phyloP scores from a whole-genome alignment of 1,140 invertebrate species.

The Psix sp. region DNA sequence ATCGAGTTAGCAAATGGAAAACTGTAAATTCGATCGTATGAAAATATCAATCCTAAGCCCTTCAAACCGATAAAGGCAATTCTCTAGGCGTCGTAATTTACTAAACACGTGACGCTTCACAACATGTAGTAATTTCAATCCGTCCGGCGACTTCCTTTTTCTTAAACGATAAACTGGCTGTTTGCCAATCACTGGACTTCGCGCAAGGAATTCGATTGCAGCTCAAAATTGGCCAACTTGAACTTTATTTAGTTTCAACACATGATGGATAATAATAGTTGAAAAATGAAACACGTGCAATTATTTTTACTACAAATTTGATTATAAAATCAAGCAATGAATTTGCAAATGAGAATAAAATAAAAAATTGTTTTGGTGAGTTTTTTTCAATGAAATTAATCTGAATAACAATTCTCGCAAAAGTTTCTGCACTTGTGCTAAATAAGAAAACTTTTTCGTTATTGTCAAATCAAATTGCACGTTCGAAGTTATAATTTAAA shows the following conservation, averaged over 20 bases:
- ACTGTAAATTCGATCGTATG: neutral
- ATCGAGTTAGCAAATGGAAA: neutral
- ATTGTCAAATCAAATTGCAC: neutral
- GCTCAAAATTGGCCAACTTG: slow-evolving; percentile 8
- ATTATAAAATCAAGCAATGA: neutral
- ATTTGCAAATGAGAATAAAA: no score
- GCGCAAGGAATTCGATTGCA: slow-evolving; percentile 35
- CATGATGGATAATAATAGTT: neutral
- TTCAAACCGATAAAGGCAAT: slow-evolving; percentile 17
- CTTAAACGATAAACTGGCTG: slow-evolving; percentile 19
- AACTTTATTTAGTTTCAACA: slow-evolving; percentile 6
- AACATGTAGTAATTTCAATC: slow-evolving; percentile 30
- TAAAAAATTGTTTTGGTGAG: no score
- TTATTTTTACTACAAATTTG: no score
- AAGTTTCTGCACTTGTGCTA: no score
- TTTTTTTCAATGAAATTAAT: no score
- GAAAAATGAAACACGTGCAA: neutral
- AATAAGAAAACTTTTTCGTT: no score
- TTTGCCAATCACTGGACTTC: slow-evolving; percentile 26
- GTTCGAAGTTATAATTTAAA: slow-evolving; percentile 22
- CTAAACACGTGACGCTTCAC: slow-evolving; percentile 1
- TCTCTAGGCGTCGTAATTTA: slow-evolving; percentile 10
- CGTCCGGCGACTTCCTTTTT: slow-evolving; percentile 10
- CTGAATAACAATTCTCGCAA: no score
- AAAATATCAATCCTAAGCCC: slow-evolving; percentile 16